These are phyloP conservation scores for Penaeus monodon DNA, from an alignment of 2,888 invertebrate species.

Conservation along the genomic window DNA sequence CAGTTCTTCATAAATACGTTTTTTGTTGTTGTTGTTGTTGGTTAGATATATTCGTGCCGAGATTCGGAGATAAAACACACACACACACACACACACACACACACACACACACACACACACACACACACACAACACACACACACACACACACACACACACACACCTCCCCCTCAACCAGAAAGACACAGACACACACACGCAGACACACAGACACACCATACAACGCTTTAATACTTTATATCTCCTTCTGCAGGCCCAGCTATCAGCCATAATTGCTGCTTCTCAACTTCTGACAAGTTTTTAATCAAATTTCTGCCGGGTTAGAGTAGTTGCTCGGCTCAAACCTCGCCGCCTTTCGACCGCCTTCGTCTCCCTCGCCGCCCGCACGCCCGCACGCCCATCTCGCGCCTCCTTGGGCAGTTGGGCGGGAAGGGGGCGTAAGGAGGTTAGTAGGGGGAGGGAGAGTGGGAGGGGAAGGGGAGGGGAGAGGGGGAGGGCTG, in stretches of 20 bases:
- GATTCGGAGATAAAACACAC: no score
- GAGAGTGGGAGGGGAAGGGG: no score
- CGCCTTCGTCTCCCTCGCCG: neutral
- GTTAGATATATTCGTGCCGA: no score
- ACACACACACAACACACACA: neutral
- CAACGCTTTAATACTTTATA: neutral
- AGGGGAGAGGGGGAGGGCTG: no score
- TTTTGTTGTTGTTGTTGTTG: no score
- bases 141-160: slow-evolving; percentile 12
- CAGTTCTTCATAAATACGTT: no score
- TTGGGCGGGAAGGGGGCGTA: no score
- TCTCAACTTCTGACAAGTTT: slow-evolving; percentile 12
- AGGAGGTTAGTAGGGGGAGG: no score
- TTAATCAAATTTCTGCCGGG: slow-evolving; percentile 32
- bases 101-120: neutral
- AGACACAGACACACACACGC: neutral
- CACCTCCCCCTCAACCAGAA: neutral
- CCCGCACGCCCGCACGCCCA: no score
- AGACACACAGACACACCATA: neutral
- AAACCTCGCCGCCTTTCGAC: neutral
- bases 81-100: neutral
- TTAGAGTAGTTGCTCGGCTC: slow-evolving; percentile 5
- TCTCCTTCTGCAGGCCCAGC: neutral
- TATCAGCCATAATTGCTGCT: slow-evolving; percentile 17
- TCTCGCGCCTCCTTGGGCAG: no score